Evolutionary conservation across 2,113 vertebrate genomes (phyloP).

Genomic region (Scatophagus argus): DNA sequence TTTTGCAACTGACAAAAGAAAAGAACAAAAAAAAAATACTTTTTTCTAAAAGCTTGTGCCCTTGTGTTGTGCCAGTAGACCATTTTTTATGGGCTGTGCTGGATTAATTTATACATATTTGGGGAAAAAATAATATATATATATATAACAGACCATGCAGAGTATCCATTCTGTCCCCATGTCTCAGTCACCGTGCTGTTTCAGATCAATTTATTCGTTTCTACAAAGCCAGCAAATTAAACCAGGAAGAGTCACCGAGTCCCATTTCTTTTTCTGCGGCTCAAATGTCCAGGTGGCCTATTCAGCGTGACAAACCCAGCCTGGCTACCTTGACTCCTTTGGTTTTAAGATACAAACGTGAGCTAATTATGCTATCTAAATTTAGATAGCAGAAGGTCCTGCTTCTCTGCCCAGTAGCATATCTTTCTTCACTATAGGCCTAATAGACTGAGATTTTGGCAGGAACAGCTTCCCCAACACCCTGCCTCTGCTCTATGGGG

Average conservation of each 20-base stretch:
- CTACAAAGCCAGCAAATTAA: slow-evolving; percentile 16
- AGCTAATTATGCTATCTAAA: slow-evolving; percentile 56
- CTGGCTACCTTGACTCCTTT: slow-evolving; percentile 14
- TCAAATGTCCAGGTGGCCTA: slow-evolving; percentile 3
- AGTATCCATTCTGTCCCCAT: background rate
- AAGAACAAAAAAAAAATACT: no score
- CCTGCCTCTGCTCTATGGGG: slow-evolving; percentile 86
- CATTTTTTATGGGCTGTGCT: slow-evolving; percentile 29
- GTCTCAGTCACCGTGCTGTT: slow-evolving; percentile 21
- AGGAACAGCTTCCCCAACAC: slow-evolving; percentile 67
- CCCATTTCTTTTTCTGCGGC: background rate
- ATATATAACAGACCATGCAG: slow-evolving; percentile 14
- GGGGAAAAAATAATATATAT: no score
- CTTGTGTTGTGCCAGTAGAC: slow-evolving; percentile 42
- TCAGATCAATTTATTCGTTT: background rate
- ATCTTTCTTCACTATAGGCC: slow-evolving; percentile 71
- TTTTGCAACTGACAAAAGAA: slow-evolving; percentile 28
- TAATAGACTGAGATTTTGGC: slow-evolving; percentile 76
- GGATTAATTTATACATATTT: slow-evolving; percentile 30
- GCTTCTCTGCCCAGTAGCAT: slow-evolving; percentile 55
- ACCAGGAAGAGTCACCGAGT: background rate
- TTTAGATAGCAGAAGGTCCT: slow-evolving; percentile 53
- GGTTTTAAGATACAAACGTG: slow-evolving; percentile 43
- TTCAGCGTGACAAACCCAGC: slow-evolving; percentile 24
- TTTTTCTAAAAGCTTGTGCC: slow-evolving; percentile 51